Conservation (phyloP, 2,888 invertebrate species). For the Phaonia tiefii region DNA sequence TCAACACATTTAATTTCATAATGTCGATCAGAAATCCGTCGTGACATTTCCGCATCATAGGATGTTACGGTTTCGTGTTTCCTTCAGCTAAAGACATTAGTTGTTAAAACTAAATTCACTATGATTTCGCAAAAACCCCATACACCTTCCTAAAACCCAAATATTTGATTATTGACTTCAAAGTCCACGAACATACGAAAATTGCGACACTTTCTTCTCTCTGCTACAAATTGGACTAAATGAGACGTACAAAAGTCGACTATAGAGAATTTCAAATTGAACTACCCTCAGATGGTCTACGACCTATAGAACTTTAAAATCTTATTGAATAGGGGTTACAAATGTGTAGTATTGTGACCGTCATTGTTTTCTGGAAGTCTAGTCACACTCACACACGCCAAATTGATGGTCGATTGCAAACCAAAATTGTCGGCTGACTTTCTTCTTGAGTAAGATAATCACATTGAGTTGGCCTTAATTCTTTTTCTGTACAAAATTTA, state of each 20-base stretch:
- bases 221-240: not conserved
- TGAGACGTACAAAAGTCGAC: slow-evolving; percentile 36
- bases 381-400: not conserved
- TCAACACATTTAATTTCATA: too few species aligned
- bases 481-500: not conserved
- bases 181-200: slow-evolving; percentile 23
- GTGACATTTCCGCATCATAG: too few species aligned
- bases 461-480: slow-evolving; percentile 1
- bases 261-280: slow-evolving; percentile 42
- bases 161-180: slow-evolving; percentile 49
- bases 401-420: slow-evolving; percentile 13
- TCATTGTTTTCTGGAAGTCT: too few species aligned
- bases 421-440: slow-evolving; percentile 28
- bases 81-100: too few species aligned
- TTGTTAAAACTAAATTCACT: slow-evolving; percentile 50
- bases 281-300: slow-evolving; percentile 22
- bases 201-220: slow-evolving; percentile 10
- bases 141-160: too few species aligned
- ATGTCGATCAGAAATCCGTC: too few species aligned
- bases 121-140: slow-evolving; percentile 57
- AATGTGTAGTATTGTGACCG: not conserved
- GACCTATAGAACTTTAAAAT: not conserved
- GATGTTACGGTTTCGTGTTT: too few species aligned
- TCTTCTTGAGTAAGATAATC: slow-evolving; percentile 26
- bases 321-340: slow-evolving; percentile 29